These are phyloP conservation scores for Phenacoccus solenopsis DNA, from an alignment of 1,140 invertebrate species.

Conservation along the genomic window DNA sequence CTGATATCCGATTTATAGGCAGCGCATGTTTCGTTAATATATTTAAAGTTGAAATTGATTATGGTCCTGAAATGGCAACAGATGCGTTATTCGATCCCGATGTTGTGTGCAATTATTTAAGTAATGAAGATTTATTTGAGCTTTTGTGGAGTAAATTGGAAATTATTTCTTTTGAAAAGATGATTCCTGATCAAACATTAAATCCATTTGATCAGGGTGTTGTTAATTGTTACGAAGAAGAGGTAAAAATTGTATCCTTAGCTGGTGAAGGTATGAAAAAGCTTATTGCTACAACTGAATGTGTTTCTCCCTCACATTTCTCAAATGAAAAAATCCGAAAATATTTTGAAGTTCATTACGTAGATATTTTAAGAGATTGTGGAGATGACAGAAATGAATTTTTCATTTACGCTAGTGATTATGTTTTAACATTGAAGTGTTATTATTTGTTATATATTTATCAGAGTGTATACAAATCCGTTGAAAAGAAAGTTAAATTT, in stretches of 20 bases:
- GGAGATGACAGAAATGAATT: not conserved
- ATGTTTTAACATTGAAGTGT: not conserved
- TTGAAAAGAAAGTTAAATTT: not conserved
- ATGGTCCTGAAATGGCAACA: not conserved
- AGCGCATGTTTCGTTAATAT: not conserved
- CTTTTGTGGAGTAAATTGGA: not conserved
- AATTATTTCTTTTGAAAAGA: not conserved
- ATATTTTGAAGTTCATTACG: not conserved
- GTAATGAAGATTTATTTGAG: not conserved
- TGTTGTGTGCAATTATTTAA: not conserved
- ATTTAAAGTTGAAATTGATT: not conserved
- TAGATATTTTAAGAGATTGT: not conserved
- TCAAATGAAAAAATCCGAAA: not conserved
- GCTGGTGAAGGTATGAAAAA: not conserved
- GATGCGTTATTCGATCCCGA: not conserved
- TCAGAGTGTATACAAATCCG: not conserved
- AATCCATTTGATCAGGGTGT: slow-evolving; percentile 9
- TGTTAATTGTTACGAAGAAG: not conserved
- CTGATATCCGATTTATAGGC: not conserved
- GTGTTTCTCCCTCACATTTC: not conserved
- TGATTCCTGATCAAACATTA: not conserved
- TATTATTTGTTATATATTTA: not conserved
- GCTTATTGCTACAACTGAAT: not conserved
- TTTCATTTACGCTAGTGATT: not conserved
- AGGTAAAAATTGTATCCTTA: not conserved